These are phyloP conservation scores for Chrysopilus asiliformis DNA, from an alignment of 2,888 invertebrate genomes.

Conservation along the genomic window DNA sequence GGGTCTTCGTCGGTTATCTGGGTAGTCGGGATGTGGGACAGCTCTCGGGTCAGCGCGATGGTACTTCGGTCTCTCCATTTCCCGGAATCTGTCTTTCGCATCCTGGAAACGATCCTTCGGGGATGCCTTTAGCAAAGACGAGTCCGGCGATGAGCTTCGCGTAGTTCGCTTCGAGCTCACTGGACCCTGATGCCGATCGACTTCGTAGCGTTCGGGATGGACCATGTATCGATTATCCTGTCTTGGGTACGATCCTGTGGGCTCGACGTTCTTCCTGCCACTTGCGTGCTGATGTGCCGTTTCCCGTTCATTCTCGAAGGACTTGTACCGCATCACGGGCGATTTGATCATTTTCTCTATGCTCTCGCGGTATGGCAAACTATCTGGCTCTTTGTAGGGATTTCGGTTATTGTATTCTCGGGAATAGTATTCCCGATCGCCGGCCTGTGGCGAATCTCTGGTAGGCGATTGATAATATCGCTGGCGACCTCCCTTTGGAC, in stretches of 20 bases:
- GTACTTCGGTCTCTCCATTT: conserved; percentile 42
- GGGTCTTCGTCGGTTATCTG: conserved; percentile 21
- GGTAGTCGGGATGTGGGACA: neutral
- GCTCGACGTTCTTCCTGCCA: neutral
- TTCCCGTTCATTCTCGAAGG: conserved; percentile 19
- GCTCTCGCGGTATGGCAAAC: conserved; percentile 34
- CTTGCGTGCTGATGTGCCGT: neutral
- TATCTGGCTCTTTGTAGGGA: conserved; percentile 35
- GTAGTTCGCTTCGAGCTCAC: conserved; percentile 16
- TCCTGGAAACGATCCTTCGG: conserved; percentile 73
- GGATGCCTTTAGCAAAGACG: conserved; percentile 29
- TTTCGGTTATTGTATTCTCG: conserved; percentile 30
- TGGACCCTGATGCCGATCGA: conserved; percentile 17
- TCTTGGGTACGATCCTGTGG: neutral
- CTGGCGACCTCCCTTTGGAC: neutral
- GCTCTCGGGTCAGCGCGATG: conserved; percentile 1
- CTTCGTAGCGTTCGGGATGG: conserved; percentile 17
- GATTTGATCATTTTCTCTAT: conserved; percentile 37
- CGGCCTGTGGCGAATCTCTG: neutral
- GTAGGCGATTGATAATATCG: conserved; percentile 8
- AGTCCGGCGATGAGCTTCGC: conserved; percentile 10
- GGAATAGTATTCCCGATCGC: conserved; percentile 19
- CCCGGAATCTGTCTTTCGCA: conserved; percentile 73
- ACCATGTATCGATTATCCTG: conserved; percentile 3
- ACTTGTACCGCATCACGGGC: conserved; percentile 32